Evolutionary conservation across 2,113 vertebrate genomes (phyloP), one percentile per base, ranked within the genome.

Genomic region (Dasypus novemcinctus): DNA sequence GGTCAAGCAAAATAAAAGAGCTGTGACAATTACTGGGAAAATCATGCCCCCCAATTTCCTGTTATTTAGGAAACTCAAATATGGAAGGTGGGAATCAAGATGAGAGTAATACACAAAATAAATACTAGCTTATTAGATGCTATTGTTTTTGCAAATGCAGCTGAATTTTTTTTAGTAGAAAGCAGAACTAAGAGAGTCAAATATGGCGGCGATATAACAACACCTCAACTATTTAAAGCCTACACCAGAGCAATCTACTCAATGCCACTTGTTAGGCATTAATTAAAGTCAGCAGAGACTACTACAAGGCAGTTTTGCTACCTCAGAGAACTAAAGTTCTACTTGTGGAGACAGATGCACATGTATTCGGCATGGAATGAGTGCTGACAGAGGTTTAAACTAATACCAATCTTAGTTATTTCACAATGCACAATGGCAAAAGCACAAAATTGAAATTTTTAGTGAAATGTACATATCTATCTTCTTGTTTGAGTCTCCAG

Each of bases 141-240:
- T 87, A 27, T 64, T 80, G 29, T 57, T 92, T 68, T 79, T 81
- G 43, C 31, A 88, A 90, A 90, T 33, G 33, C 23, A 91, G 31
- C 12, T 31, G 68, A 46, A 66, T 63, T n/a, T 84, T 84, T 96
- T 95, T 74, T 83, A 90, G 61, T n/a, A 95, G 72, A 78, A 69
- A 81, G 41, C n/a, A 68, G 9, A 43, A 41, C n/a, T 90, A 72
- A 49, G n/a, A 94, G 38, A 61, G 52, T 54, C 59, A 38, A 91
- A 49, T 25, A 87, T 29, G 23, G 41, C 72, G 2, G 68, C 18
- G 71, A 76, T 61, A 12, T 80, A 79, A 92, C 95, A 64, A 66
- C 10, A 5, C 54, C 21, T 54, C 63, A 72, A 54, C 15, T 25
- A 68, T 11, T 63, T 76, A 84, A 90, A 82, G 11, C 59, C 14